These are phyloP conservation scores for Epinephelus fuscoguttatus DNA, from an alignment of 2,113 vertebrate species.

Conservation along the genomic window DNA sequence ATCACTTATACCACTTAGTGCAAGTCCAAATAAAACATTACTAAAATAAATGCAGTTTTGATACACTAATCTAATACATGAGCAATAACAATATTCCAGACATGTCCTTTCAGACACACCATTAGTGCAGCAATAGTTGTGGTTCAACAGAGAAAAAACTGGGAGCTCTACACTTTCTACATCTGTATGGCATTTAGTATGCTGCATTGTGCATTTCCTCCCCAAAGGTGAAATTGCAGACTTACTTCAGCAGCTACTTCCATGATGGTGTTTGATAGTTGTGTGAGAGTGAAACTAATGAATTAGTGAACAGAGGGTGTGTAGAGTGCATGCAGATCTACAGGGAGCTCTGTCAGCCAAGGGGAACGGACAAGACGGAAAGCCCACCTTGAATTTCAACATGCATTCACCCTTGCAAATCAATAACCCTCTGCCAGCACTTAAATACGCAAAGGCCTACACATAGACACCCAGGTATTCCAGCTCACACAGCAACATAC, in stretches of 20 bases:
- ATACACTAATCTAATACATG: background rate
- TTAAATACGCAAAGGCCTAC: slow-evolving; percentile 34
- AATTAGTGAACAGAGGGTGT: slow-evolving; percentile 70
- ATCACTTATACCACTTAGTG: slow-evolving; percentile 5
- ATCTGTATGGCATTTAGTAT: slow-evolving; percentile 67
- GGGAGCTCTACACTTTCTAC: slow-evolving; percentile 31
- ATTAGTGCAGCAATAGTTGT: slow-evolving; percentile 3
- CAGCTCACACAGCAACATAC: background rate
- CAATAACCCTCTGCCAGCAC: slow-evolving; percentile 65
- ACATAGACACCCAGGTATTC: background rate
- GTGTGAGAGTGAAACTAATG: slow-evolving; percentile 77
- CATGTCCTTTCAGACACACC: background rate
- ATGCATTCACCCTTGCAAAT: slow-evolving; percentile 65
- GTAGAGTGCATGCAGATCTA: slow-evolving; percentile 63
- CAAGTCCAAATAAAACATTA: slow-evolving; percentile 8
- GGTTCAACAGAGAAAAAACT: slow-evolving; percentile 23
- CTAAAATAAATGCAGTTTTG: background rate
- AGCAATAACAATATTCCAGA: slow-evolving; percentile 21
- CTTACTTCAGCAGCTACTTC: slow-evolving; percentile 54
- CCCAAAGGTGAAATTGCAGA: slow-evolving; percentile 65
- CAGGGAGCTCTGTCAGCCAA: slow-evolving; percentile 62
- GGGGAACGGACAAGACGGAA: slow-evolving; percentile 54
- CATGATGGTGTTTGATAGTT: slow-evolving; percentile 67
- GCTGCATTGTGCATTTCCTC: slow-evolving; percentile 55
- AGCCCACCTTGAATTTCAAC: slow-evolving; percentile 78